A percentile compares a stretch with the other conserved stretches of the same genome.
These are phyloP conservation scores for Sebastiscus tertius DNA, from an alignment of 2,797 vertebrate species.

Conservation along the genomic window DNA sequence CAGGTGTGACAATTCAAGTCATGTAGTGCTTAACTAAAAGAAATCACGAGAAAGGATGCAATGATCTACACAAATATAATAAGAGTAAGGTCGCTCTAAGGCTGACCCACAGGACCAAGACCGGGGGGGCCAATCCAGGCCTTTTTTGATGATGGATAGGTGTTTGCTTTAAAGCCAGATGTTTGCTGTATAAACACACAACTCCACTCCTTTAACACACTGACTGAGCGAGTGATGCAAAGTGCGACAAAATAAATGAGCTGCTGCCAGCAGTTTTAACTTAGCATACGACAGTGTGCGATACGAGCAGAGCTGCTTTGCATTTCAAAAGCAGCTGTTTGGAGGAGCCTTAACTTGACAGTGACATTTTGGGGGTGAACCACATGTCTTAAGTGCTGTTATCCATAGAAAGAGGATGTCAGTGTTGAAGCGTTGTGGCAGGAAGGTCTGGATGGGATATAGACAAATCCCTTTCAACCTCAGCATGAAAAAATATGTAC, in stretches of 20 bases:
- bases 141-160: background rate
- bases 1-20: background rate
- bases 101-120: background rate
- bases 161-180: background rate
- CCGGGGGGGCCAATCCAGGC: background rate
- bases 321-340: slow-evolving; percentile 7
- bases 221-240: background rate
- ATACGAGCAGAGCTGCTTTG: background rate
- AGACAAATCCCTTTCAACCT: background rate
- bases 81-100: background rate
- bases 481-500: background rate
- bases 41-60: background rate
- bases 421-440: background rate
- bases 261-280: slow-evolving; percentile 4
- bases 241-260: background rate
- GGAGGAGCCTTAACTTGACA: background rate
- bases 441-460: background rate
- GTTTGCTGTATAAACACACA: background rate
- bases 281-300: background rate
- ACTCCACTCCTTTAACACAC: background rate
- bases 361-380: background rate
- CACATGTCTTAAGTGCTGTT: slow-evolving; percentile 2
- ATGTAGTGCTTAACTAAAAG: background rate
- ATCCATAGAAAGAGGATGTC: slow-evolving; percentile 11
- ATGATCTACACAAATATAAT: background rate